A percentile compares a stretch with the other conserved stretches of the same genome.
phyloP scores from a whole-genome alignment of 2,797 vertebrate genomes.

The Microchirus variegatus region DNA sequence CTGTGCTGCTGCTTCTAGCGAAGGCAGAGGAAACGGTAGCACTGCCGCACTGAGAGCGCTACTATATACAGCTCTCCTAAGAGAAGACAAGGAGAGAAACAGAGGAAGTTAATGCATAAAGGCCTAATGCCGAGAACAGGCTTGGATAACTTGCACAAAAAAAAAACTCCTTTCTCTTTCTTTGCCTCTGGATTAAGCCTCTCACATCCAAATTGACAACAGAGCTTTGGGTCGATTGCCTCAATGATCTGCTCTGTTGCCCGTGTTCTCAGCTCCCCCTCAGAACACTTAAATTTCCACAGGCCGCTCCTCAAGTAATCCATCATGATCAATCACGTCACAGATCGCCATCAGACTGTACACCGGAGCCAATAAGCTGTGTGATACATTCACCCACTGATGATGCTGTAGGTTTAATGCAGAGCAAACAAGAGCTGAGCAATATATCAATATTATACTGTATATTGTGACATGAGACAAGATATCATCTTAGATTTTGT shows the following conservation, averaged over 20 bases:
- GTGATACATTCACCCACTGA: slow-evolving; percentile 13
- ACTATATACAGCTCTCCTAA: slow-evolving; percentile 28
- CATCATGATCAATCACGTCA: slow-evolving; percentile 69
- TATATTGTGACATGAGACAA: no score
- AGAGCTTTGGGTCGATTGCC: slow-evolving; percentile 52
- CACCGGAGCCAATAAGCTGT: slow-evolving; percentile 44
- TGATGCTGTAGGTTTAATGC: slow-evolving; percentile 4
- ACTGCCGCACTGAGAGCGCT: slow-evolving; percentile 61
- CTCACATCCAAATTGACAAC: slow-evolving; percentile 59
- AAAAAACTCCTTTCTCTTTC: slow-evolving; percentile 19
- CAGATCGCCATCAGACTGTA: slow-evolving; percentile 56
- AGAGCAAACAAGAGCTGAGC: background rate
- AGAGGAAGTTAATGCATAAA: slow-evolving; percentile 5
- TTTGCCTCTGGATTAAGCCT: slow-evolving; percentile 49
- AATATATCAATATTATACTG: no score
- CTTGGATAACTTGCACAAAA: background rate
- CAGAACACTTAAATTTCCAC: slow-evolving; percentile 63
- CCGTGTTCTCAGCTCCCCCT: slow-evolving; percentile 49
- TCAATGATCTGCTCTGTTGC: slow-evolving; percentile 71
- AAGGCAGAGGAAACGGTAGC: slow-evolving; percentile 47
- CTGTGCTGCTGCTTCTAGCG: slow-evolving; percentile 59
- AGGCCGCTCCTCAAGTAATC: slow-evolving; percentile 53
- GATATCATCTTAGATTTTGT: no score
- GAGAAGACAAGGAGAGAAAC: background rate
- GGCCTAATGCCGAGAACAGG: background rate